phyloP scores from a whole-genome alignment of 2,888 invertebrate genomes.

The Ectemnius continuus region DNA sequence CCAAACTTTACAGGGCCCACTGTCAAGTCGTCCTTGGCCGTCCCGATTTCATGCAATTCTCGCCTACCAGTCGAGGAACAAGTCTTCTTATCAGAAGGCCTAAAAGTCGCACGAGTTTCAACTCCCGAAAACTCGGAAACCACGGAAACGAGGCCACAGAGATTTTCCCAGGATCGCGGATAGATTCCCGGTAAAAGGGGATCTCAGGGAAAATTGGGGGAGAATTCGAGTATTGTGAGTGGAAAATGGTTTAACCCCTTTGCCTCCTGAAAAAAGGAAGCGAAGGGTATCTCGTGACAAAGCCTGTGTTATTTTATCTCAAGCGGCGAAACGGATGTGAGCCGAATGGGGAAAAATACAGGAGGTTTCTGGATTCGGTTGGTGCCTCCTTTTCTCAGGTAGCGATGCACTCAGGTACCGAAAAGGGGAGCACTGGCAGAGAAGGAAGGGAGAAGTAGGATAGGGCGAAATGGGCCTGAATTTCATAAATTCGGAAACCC shows the following conservation, averaged over 20 bases:
- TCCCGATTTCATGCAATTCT: constrained; percentile 18
- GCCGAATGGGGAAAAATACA: constrained; percentile 5
- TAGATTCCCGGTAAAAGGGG: constrained; percentile 23
- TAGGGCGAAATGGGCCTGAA: constrained; percentile 32
- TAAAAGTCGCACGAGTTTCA: neutral
- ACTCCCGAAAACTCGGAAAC: constrained; percentile 2
- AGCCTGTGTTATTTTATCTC: constrained; percentile 60
- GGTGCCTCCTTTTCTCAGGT: constrained; percentile 32
- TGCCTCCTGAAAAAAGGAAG: constrained; percentile 38
- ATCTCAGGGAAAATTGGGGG: constrained; percentile 14
- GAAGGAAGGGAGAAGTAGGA: neutral
- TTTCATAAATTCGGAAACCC: constrained; percentile 60
- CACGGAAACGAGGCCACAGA: constrained; percentile 34
- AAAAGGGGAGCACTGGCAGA: too few relatives aligned
- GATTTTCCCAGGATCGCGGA: constrained; percentile 39
- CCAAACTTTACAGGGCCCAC: constrained; percentile 38
- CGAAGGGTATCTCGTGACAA: constrained; percentile 33
- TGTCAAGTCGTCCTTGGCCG: constrained; percentile 46
- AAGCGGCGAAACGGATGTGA: constrained; percentile 18
- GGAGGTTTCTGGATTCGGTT: constrained; percentile 33
- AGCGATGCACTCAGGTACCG: constrained; percentile 14
- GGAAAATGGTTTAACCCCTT: constrained; percentile 56
- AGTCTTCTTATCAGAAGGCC: neutral
- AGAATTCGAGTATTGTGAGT: constrained; percentile 41
- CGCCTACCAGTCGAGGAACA: neutral